Base-by-base conservation (phyloP, 2,888 invertebrate genomes). In the Erebia ligea region DNA sequence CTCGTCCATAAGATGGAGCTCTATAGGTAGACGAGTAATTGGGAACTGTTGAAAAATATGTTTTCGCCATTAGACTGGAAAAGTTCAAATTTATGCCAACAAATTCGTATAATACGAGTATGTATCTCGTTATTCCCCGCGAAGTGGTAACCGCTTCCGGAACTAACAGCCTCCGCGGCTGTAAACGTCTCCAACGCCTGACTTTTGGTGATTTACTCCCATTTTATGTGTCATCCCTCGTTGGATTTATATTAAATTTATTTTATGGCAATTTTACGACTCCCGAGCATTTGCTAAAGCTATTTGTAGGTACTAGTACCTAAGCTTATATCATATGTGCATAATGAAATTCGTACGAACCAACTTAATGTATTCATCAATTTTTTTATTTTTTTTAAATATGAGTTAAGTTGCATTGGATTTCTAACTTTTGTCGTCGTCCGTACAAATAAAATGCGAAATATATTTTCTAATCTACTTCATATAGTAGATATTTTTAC, bases 191-290 rank as follows among this genome's bases (percentile, higher is more conserved):
- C 85, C 84, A 85, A 82, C 90, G 90, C 84, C 87, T 90, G 92
- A 90, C 91, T 91, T 90, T 88, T 81, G 84, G 91, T 92, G 92
- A 92, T 92, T 92, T 92, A 92, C 90, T 88, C 82, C 90, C 86
- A 91, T 91, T 92, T 92, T 92, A 92, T 92, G 91, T 90, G 90
- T 88, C 90, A 88, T 85, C 86, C 86, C 87, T 85, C 85, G 86
- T 84, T 84, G 84, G 86, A 90, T 89, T 89, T 89, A 89, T 90
- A 90, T 90, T 90, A 90, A 90, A 89, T 88, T 91, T 90, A 91
- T 90, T 91, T 91, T 90, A 90, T 86, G 84, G 86, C 86, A 84
- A 86, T 87, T 90, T 92, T 91, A 92, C 86, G 89, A 84, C 87
- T 83, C 82, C 81, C 82, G 84, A 89, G 82, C 87, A 89, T 88